Evolutionary conservation across 2,113 vertebrate genomes (phyloP).

Genomic region (Sinosuthora webbiana): DNA sequence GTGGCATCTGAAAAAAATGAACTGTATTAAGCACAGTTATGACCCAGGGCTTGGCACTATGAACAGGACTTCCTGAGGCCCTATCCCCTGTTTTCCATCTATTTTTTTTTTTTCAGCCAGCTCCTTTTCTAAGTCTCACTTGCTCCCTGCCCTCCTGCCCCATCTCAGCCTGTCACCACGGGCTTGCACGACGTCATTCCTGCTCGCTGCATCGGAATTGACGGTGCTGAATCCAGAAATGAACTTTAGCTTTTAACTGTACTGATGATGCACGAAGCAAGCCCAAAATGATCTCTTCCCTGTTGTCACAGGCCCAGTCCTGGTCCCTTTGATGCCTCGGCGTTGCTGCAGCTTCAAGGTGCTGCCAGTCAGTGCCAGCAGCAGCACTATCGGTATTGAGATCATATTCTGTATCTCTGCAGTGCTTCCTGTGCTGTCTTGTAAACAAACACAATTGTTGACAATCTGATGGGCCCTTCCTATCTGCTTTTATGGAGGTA

Average conservation of each 20-base stretch:
- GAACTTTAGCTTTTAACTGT: neutral
- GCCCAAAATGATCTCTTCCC: neutral
- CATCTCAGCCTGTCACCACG: neutral
- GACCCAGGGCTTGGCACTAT: neutral
- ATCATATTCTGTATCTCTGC: neutral
- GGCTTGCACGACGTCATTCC: accelerated
- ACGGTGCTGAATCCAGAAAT: neutral
- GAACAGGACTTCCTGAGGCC: neutral
- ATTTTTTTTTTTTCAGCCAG: neutral
- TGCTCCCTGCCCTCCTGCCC: neutral
- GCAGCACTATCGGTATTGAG: neutral
- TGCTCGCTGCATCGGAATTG: neutral
- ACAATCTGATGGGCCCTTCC: neutral
- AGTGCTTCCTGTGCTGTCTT: neutral
- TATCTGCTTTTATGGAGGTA: neutral
- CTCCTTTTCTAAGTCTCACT: neutral
- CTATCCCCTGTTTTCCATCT: neutral
- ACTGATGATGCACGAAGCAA: neutral
- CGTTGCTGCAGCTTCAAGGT: neutral
- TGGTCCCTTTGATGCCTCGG: neutral
- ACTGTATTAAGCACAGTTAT: neutral
- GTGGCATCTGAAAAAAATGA: neutral
- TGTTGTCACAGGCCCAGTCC: neutral
- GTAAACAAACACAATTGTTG: neutral
- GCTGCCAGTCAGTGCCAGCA: neutral